These are phyloP conservation scores for Ennomos erosarius DNA, from an alignment of 2,888 invertebrate genomes.

Conservation along the genomic window DNA sequence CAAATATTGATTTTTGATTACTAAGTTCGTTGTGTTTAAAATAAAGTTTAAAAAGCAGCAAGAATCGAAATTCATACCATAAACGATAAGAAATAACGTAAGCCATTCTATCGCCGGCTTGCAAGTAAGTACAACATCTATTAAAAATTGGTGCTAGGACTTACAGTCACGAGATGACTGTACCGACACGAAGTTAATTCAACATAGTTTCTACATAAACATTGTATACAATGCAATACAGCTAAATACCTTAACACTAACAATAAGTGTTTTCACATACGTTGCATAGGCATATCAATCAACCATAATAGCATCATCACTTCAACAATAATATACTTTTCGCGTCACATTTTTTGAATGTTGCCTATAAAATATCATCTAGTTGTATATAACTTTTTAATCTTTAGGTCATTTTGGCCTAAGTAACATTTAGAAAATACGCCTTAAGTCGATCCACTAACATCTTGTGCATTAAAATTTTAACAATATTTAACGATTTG, in stretches of 20 bases:
- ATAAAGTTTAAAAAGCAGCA: too few relatives aligned
- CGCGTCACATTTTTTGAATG: constrained; percentile 18
- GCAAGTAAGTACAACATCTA: constrained; percentile 20
- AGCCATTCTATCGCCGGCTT: not conserved
- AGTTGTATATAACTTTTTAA: constrained; percentile 33
- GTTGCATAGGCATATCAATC: constrained; percentile 18
- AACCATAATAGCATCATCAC: constrained; percentile 9
- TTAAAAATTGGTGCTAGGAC: constrained; percentile 32
- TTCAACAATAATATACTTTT: constrained; percentile 27
- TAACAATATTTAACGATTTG: constrained; percentile 58
- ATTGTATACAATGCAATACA: constrained; percentile 30
- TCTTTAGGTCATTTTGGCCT: constrained; percentile 35
- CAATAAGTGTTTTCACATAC: constrained; percentile 22
- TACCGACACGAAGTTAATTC: constrained; percentile 14
- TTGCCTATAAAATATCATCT: constrained; percentile 26
- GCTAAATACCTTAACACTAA: constrained; percentile 31
- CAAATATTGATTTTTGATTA: too few relatives aligned
- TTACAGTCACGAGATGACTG: constrained; percentile 30
- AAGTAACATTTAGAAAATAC: constrained; percentile 41
- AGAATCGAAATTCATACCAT: too few relatives aligned
- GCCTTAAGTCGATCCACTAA: constrained; percentile 38
- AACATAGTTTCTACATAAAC: constrained; percentile 22
- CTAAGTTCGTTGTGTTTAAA: too few relatives aligned
- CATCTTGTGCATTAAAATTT: constrained; percentile 54
- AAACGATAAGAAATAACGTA: too few relatives aligned